Evolutionary conservation across 1,140 invertebrate species (phyloP).

Genomic region (Vanessa tameamea): DNA sequence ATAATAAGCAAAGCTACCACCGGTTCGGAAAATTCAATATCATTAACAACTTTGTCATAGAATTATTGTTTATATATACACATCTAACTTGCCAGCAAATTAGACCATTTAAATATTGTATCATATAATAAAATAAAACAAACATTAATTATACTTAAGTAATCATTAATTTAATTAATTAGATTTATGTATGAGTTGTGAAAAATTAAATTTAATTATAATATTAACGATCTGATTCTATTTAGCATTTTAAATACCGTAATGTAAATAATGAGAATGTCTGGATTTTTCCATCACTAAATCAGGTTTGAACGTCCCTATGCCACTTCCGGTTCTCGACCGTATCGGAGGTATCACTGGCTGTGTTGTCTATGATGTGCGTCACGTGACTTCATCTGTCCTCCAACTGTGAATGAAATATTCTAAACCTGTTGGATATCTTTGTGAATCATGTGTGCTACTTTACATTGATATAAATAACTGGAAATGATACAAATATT

Average conservation of each 20-base stretch:
- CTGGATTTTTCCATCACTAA: not conserved
- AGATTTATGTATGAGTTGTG: not conserved
- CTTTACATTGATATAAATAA: not conserved
- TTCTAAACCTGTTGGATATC: constrained; percentile 14
- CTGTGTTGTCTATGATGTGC: too few relatives aligned
- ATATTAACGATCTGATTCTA: not conserved
- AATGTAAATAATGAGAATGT: not conserved
- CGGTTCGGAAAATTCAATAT: too few relatives aligned
- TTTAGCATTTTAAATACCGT: not conserved
- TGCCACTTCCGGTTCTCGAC: not conserved
- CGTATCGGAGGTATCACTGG: not conserved
- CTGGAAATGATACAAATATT: not conserved
- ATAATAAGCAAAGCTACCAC: too few relatives aligned
- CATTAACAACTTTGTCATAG: too few relatives aligned
- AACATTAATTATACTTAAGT: not conserved
- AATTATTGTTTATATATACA: too few relatives aligned
- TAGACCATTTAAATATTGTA: too few relatives aligned
- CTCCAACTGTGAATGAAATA: constrained; percentile 20
- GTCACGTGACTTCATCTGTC: constrained; percentile 1
- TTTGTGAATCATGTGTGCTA: constrained; percentile 16
- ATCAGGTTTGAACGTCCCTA: not conserved
- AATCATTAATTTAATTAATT: constrained; percentile 5
- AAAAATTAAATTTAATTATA: not conserved
- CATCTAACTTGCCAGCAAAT: too few relatives aligned
- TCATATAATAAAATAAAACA: not conserved